Evolutionary conservation across 1,140 invertebrate genomes (phyloP).

Genomic region (Aphidius gifuensis): DNA sequence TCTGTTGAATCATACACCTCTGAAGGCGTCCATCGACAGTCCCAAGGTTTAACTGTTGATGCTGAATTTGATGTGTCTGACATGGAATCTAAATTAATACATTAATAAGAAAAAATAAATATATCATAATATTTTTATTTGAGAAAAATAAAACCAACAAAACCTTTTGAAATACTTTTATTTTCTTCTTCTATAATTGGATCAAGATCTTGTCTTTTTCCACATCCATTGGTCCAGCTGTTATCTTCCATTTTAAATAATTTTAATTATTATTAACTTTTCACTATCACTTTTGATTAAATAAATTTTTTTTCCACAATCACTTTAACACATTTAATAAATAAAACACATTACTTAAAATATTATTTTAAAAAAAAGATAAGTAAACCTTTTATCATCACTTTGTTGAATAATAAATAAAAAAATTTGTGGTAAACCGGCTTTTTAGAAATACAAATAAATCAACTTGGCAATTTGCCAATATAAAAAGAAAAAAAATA

Average conservation of each 20-base stretch:
- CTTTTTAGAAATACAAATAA: too few species aligned
- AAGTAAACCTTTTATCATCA: too few species aligned
- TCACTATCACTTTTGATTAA: neutral
- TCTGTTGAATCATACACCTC: conserved; percentile 45
- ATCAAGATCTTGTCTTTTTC: conserved; percentile 37
- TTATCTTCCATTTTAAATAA: neutral
- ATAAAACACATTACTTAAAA: neutral
- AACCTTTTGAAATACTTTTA: conserved; percentile 37
- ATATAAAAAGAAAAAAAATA: too few species aligned
- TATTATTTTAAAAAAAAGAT: conserved; percentile 6
- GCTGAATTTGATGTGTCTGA: conserved; percentile 44
- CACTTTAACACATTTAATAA: neutral
- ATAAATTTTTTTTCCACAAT: too few species aligned
- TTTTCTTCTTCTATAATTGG: conserved; percentile 44
- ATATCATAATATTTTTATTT: neutral
- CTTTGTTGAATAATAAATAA: too few species aligned
- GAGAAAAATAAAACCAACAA: conserved; percentile 15
- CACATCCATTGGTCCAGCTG: conserved; percentile 30
- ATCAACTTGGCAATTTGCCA: too few species aligned
- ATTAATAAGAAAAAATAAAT: neutral
- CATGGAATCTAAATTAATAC: conserved; percentile 36
- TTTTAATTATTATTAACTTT: neutral
- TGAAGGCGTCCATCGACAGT: conserved; percentile 42
- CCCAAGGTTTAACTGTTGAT: conserved; percentile 45
- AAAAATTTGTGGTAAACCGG: too few species aligned